A percentile compares a stretch with the other conserved stretches of the same genome.
Conservation (phyloP, 2,888 invertebrate species). For the Eustalomyia histrio region DNA sequence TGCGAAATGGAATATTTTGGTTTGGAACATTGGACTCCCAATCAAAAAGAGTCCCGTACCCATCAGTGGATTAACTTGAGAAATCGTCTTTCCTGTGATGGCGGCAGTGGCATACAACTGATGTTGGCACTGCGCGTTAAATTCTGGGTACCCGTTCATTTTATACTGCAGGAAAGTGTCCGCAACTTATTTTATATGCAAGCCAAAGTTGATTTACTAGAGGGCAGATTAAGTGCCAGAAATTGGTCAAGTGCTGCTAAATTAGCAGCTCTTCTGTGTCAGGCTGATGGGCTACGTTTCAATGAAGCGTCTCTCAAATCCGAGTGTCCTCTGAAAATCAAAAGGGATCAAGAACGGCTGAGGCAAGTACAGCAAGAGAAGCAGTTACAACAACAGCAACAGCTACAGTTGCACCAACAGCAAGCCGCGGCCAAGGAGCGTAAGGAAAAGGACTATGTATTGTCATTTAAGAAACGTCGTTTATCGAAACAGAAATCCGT, state of each 20-base stretch:
- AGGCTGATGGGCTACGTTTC: constrained; percentile 79
- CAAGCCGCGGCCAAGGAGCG: constrained; percentile 69
- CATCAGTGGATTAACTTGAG: constrained; percentile 92
- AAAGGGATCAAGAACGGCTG: constrained; percentile 71
- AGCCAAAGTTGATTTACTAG: constrained; percentile 87
- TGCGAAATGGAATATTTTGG: constrained; percentile 95
- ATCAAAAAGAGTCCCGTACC: constrained; percentile 83
- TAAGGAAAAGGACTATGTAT: constrained; percentile 76
- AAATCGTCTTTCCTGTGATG: constrained; percentile 81
- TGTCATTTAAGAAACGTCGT: constrained; percentile 78
- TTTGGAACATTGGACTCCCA: constrained; percentile 82
- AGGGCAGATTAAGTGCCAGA: constrained; percentile 86
- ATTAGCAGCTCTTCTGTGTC: constrained; percentile 88
- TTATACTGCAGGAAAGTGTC: constrained; percentile 90
- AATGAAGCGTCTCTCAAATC: constrained; percentile 74
- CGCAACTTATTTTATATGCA: constrained; percentile 92
- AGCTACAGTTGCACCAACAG: constrained; percentile 49
- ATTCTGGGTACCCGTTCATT: constrained; percentile 95
- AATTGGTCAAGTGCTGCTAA: constrained; percentile 86
- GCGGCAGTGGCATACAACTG: constrained; percentile 75
- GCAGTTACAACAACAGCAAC: constrained; percentile 61
- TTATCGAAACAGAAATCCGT: constrained; percentile 78
- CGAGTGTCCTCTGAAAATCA: constrained; percentile 75
- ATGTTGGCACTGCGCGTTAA: constrained; percentile 83
- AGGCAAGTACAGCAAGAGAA: constrained; percentile 63